Percentiles rank a stretch among this genome's conserved stretches.
Conservation (phyloP, 2,888 invertebrate species). For the Stictocephala bisonia region DNA sequence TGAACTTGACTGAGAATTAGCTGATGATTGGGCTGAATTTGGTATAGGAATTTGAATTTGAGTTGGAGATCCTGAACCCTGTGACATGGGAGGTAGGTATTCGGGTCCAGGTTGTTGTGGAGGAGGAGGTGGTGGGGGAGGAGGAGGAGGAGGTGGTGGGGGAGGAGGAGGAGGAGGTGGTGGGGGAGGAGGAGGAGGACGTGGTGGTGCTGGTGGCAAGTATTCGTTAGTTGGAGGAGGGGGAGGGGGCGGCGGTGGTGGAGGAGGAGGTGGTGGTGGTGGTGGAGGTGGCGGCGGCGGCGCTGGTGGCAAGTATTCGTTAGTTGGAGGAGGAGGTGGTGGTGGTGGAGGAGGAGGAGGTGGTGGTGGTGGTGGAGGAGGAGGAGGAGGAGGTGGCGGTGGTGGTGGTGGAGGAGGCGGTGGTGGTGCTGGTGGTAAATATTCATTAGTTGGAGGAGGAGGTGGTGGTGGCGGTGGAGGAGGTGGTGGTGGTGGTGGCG, state of each 20-base stretch:
- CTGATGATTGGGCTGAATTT: neutral
- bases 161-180: neutral
- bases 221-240: neutral
- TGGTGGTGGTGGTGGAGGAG: constrained; percentile 20
- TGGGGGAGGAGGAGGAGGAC: neutral
- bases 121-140: constrained; percentile 9
- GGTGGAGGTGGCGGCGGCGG: too few species aligned
- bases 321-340: neutral
- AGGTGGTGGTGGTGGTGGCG: constrained; percentile 2
- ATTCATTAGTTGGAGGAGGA: constrained; percentile 5
- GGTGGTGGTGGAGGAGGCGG: constrained; percentile 33
- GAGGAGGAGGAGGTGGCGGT: constrained; percentile 24
- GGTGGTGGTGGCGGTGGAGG: constrained; percentile 7
- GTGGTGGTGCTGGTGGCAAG: neutral
- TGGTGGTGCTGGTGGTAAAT: constrained; percentile 18
- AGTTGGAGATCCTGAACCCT: neutral
- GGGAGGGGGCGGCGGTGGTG: too few species aligned
- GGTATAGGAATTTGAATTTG: constrained; percentile 33
- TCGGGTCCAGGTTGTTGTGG: neutral
- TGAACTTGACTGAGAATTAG: neutral
- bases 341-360: neutral
- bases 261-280: neutral
- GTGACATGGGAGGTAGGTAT: constrained; percentile 10
- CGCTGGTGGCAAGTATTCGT: too few species aligned
- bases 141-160: constrained; percentile 14